Evolutionary conservation across 2,888 invertebrate genomes (phyloP).

Genomic region (Microplitis deprimator): DNA sequence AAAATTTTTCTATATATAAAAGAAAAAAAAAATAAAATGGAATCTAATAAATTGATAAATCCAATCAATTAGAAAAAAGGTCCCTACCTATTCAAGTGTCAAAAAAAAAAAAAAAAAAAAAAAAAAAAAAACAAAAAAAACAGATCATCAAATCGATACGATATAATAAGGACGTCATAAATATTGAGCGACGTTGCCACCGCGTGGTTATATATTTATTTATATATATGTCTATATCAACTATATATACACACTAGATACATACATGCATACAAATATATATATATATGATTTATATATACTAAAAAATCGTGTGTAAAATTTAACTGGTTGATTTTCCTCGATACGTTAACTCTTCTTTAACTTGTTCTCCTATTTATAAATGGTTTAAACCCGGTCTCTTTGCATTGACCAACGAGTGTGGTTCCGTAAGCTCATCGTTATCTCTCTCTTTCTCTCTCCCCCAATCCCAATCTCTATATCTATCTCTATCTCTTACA

Average conservation of each 20-base stretch:
- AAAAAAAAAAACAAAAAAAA: background rate
- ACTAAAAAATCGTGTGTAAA: background rate
- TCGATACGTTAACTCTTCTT: background rate
- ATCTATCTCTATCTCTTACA: slow-evolving; percentile 1
- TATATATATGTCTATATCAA: background rate
- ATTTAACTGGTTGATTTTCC: background rate
- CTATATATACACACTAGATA: too few species aligned
- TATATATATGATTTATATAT: background rate
- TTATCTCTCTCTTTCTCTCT: slow-evolving; percentile 1
- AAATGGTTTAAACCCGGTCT: slow-evolving; percentile 66
- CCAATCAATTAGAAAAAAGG: background rate
- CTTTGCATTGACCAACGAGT: slow-evolving; percentile 61
- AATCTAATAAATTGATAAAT: too few species aligned
- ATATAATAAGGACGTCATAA: background rate
- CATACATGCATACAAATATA: background rate
- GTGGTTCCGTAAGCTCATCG: slow-evolving; percentile 47
- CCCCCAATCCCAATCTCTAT: slow-evolving; percentile 13
- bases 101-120: background rate
- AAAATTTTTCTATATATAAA: too few species aligned
- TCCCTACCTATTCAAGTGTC: background rate
- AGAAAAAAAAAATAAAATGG: too few species aligned
- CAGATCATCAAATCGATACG: background rate
- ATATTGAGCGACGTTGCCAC: background rate
- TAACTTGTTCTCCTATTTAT: slow-evolving; percentile 61
- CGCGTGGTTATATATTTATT: background rate